Percentiles rank a stretch among this genome's conserved stretches.
These are phyloP conservation scores for Mormyrus proboscirostris DNA, from an alignment of 2,797 vertebrate genomes.

Conservation along the genomic window DNA sequence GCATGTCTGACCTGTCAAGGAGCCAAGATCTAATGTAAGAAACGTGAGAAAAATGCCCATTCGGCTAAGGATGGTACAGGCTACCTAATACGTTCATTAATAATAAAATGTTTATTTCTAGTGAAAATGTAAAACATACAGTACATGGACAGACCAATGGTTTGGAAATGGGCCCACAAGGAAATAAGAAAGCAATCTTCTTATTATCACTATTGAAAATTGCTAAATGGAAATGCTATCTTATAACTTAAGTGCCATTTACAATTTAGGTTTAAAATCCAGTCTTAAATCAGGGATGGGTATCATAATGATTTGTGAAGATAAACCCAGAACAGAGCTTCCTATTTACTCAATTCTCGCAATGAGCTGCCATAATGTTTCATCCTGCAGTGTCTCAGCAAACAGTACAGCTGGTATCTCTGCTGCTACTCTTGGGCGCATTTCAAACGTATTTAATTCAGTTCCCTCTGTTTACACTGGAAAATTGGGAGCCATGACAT, in stretches of 20 bases:
- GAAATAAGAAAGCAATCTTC: background rate
- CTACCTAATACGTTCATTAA: background rate
- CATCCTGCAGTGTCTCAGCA: background rate
- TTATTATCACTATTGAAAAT: background rate
- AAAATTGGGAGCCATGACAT: background rate
- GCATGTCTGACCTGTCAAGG: background rate
- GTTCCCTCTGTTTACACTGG: background rate
- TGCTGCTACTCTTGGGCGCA: background rate
- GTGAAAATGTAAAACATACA: background rate
- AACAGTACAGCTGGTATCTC: background rate
- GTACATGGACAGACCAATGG: background rate
- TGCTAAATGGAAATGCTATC: background rate
- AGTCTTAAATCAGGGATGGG: background rate
- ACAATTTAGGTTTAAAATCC: background rate
- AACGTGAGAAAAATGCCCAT: background rate
- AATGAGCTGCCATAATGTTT: background rate
- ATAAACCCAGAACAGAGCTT: background rate
- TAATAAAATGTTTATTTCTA: background rate
- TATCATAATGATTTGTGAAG: background rate
- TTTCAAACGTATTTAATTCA: background rate
- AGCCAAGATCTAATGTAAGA: background rate
- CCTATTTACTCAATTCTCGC: background rate
- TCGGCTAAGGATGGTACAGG: background rate
- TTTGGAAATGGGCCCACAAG: background rate
- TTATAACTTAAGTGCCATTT: background rate